phyloP scores from a whole-genome alignment of 2,113 vertebrate species.

The Taxidea taxus region DNA sequence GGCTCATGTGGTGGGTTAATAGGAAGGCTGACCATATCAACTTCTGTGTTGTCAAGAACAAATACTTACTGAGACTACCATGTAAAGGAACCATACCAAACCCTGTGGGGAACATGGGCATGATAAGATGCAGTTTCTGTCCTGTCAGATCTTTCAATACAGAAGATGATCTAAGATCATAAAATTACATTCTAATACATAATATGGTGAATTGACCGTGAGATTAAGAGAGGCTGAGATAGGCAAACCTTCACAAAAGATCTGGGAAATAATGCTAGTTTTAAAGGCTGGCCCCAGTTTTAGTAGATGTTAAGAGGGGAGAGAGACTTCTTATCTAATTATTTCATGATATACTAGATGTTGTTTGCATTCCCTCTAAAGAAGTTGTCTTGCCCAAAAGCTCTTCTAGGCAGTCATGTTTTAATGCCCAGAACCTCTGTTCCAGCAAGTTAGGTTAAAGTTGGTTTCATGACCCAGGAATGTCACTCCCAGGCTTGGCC shows the following conservation, averaged over 20 bases:
- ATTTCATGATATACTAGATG: neutral
- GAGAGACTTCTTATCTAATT: neutral
- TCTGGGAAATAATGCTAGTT: neutral
- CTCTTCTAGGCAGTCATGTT: neutral
- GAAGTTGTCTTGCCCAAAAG: neutral
- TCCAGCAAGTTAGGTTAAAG: neutral
- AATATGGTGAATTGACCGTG: neutral
- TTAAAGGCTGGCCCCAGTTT: neutral
- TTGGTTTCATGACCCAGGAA: neutral
- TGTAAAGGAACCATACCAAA: neutral
- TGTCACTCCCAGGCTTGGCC: neutral
- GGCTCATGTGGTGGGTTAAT: neutral
- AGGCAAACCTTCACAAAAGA: neutral
- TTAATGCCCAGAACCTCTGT: neutral
- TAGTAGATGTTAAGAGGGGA: neutral
- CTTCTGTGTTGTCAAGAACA: neutral
- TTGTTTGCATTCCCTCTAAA: neutral
- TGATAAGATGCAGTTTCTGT: neutral
- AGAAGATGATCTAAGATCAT: neutral
- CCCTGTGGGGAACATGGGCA: neutral
- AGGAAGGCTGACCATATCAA: neutral
- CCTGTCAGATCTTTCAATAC: neutral
- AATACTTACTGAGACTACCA: neutral
- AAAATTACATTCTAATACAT: neutral
- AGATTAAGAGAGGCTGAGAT: neutral